These are phyloP conservation scores for Pandemis heparana DNA, from an alignment of 2,888 invertebrate species.

Conservation along the genomic window DNA sequence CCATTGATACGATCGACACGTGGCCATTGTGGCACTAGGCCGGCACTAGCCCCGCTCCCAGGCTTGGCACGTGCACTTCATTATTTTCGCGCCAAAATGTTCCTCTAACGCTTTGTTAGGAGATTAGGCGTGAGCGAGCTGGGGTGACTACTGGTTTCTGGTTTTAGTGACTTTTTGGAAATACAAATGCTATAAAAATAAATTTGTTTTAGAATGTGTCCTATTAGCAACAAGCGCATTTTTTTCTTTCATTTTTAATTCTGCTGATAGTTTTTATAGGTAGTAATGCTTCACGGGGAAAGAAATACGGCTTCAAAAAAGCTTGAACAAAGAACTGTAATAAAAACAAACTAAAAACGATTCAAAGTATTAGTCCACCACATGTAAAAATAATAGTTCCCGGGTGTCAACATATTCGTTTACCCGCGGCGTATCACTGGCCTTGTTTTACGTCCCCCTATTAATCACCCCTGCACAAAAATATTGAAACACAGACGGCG, in stretches of 20 bases:
- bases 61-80: conserved; percentile 79
- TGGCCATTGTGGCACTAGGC: conserved; percentile 55
- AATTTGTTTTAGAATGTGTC: neutral
- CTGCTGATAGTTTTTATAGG: neutral
- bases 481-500: conserved; percentile 72
- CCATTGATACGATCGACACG: conserved; percentile 80
- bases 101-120: conserved; percentile 82
- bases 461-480: conserved; percentile 77
- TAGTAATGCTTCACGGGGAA: neutral
- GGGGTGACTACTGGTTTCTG: conserved; percentile 43
- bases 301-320: neutral
- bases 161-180: conserved; percentile 47
- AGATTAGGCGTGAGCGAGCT: conserved; percentile 80
- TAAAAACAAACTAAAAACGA: neutral
- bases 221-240: neutral
- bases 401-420: conserved; percentile 39
- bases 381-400: conserved; percentile 41
- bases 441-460: conserved; percentile 73
- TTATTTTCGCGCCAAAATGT: conserved; percentile 85
- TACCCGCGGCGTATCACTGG: conserved; percentile 64
- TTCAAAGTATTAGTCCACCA: conserved; percentile 10
- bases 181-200: conserved; percentile 21
- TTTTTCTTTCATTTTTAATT: neutral
- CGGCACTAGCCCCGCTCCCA: conserved; percentile 47
- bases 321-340: neutral